Conservation (phyloP, 1,140 invertebrate species). For the Hycleus cichorii region DNA sequence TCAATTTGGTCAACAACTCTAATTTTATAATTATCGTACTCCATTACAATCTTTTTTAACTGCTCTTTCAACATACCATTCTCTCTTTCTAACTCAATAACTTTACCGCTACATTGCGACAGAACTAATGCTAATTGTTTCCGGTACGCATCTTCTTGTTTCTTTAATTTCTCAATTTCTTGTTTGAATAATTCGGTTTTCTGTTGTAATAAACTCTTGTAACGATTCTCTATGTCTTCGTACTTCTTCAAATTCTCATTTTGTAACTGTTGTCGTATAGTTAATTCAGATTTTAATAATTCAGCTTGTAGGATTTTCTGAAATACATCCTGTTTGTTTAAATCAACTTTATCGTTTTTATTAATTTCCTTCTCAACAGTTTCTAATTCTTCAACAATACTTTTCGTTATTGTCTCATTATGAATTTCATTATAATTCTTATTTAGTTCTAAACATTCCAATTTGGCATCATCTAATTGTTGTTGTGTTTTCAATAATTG, state of each 20-base stretch:
- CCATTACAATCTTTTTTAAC: not conserved
- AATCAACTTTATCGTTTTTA: not conserved
- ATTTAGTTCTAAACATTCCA: not conserved
- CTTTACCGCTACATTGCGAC: slow-evolving; percentile 4
- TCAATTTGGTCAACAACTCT: not conserved
- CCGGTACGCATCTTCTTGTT: slow-evolving; percentile 2
- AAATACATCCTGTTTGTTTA: not conserved
- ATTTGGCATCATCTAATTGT: slow-evolving; percentile 1
- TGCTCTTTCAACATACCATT: not conserved
- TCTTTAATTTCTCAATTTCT: slow-evolving; percentile 6
- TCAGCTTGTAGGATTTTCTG: slow-evolving; percentile 5
- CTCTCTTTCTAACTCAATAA: slow-evolving; percentile 6
- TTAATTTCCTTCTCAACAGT: slow-evolving; percentile 1
- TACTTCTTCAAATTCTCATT: slow-evolving; percentile 2
- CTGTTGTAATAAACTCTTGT: not conserved
- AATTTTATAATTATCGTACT: not conserved
- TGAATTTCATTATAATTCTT: not conserved
- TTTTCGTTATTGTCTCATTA: slow-evolving; percentile 1
- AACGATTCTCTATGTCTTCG: slow-evolving; percentile 5
- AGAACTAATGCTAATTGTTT: slow-evolving; percentile 6
- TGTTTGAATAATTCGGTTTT: slow-evolving; percentile 2
- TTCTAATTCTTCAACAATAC: slow-evolving; percentile 1
- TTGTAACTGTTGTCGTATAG: not conserved
- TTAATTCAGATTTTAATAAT: slow-evolving; percentile 5
- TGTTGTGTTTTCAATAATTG: slow-evolving; percentile 4